Base-by-base conservation (phyloP, 2,888 invertebrate species). In the Shargacucullia verbasci region DNA sequence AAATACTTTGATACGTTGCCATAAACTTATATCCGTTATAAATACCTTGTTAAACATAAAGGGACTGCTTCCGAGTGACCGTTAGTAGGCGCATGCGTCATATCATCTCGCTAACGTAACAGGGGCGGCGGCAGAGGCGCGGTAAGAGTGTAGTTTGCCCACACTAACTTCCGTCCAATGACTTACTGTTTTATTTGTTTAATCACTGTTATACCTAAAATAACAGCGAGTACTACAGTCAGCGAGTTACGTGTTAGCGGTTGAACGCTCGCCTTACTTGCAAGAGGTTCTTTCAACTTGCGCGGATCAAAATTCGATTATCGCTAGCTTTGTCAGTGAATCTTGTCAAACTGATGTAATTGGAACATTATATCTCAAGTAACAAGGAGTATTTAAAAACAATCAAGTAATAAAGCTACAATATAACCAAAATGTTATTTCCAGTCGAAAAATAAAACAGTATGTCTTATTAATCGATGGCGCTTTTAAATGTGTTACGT, bases 111-210 rank as follows among this genome's bases (percentile, higher is more conserved):
- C 78, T 77, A 75, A 64, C 65, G 29, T 86, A 87, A 88, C 82
- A 64, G 49, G 82, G 88, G 87, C 88, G 90, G 88, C 85, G 85
- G 80, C 74, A 60, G 73, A 76, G 73, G 84, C 82, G 80, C 75
- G 86, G 85, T 82, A 81, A 87, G 89, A 83, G 88, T 91, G 86
- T 85, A 82, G 81, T 84, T 84, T 86, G 85, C 78, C 89, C 90
- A 91, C 91, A 90, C 90, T 92, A 92, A 92, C 90, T 90, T 80
- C 81, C 87, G 87, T 86, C 83, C 9, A 61, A 39, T 53, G 56
- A 62, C 74, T 79, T 84, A 81, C 80, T 86, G 83, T 80, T 83
- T 81, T 75, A 78, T 81, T 73, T 54, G 31, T 1, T 27, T 8
- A 29, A 4, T 29, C 9, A 6, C 20, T 20, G 29, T 29, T 9